Conservation (phyloP, 2,113 vertebrate species). For the Psettodes erumei region DNA sequence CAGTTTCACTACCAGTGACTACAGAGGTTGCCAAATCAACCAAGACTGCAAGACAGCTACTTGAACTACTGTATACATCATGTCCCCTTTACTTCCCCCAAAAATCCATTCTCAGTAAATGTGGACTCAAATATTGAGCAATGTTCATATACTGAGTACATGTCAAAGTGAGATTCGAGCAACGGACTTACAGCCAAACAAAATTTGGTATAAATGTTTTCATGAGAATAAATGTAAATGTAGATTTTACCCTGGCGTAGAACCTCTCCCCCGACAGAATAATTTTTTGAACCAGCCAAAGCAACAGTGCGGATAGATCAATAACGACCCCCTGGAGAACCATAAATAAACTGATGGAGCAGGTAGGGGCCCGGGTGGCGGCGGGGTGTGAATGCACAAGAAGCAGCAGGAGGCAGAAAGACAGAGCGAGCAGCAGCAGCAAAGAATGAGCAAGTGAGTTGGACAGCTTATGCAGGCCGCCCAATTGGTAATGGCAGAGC, state of each 20-base stretch:
- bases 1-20: neutral
- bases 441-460: conserved; percentile 28
- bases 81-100: neutral
- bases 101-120: neutral
- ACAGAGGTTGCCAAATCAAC: neutral
- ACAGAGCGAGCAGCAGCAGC: conserved; percentile 1
- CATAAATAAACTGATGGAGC: conserved; percentile 58
- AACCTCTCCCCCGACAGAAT: conserved; percentile 22
- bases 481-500: conserved; percentile 19
- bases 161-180: neutral
- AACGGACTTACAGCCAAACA: neutral
- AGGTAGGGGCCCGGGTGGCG: conserved; percentile 23
- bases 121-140: neutral
- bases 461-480: conserved; percentile 15
- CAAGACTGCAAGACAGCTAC: neutral
- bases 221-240: conserved; percentile 43
- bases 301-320: conserved; percentile 47
- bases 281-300: conserved; percentile 41
- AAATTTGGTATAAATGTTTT: conserved; percentile 24
- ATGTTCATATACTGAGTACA: neutral
- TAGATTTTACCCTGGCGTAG: conserved; percentile 3
- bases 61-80: neutral
- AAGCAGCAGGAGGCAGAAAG: conserved; percentile 34
- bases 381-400: conserved; percentile 32
- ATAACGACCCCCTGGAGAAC: conserved; percentile 43